A percentile compares a stretch with the other conserved stretches of the same genome.
phyloP scores from a whole-genome alignment of 2,888 invertebrate genomes.

The Lithodes maja region DNA sequence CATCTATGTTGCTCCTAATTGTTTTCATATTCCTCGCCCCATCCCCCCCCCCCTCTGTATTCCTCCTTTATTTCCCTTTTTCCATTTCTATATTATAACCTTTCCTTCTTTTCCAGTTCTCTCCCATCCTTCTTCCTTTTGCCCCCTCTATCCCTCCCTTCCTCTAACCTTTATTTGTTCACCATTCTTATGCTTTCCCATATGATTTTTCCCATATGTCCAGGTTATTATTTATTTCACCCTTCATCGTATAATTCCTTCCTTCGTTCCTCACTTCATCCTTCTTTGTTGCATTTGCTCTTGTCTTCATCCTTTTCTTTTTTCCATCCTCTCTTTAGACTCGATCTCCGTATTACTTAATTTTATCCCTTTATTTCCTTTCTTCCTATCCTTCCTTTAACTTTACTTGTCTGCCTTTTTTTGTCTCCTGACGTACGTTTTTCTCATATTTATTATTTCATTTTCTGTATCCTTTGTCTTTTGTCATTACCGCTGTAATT shows the following conservation, averaged over 20 bases:
- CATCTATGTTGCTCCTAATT: too few species aligned
- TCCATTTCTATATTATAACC: too few species aligned
- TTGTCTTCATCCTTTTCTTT: not conserved
- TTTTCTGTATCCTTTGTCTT: not conserved
- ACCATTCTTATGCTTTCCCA: not conserved
- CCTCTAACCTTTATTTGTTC: not conserved
- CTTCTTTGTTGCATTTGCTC: not conserved
- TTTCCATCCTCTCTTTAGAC: not conserved
- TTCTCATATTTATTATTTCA: not conserved
- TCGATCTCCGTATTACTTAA: not conserved
- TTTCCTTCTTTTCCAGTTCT: too few species aligned
- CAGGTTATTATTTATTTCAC: too few species aligned
- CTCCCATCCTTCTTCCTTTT: not conserved
- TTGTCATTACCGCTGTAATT: not conserved
- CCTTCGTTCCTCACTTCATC: not conserved
- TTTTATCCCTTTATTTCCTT: not conserved
- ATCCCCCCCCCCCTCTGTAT: too few species aligned
- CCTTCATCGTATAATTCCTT: too few species aligned
- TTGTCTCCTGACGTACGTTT: too few species aligned
- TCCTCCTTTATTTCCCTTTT: too few species aligned
- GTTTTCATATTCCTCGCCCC: too few species aligned
- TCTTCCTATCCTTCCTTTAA: not conserved
- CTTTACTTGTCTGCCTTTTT: too few species aligned
- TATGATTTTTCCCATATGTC: not conserved
- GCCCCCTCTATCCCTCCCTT: not conserved